Evolutionary conservation across 2,113 vertebrate species (phyloP).

Genomic region (Chaetops frenatus): DNA sequence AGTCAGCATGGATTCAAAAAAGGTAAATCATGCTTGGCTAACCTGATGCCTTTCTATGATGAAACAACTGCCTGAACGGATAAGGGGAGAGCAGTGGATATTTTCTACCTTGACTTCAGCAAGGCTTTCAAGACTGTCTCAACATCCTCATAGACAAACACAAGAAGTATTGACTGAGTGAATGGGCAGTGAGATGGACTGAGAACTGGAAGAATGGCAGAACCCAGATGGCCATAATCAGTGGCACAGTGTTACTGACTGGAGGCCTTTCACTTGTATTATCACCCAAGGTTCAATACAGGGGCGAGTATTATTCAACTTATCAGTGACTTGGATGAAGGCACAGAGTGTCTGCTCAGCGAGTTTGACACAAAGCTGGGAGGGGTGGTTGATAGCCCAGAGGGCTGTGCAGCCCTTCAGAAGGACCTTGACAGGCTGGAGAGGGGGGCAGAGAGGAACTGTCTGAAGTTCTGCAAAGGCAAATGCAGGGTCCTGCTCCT

Average conservation of each 20-base stretch:
- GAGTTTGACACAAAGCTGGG: not conserved
- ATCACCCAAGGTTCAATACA: not conserved
- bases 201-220: not conserved
- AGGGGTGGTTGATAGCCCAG: fast-evolving
- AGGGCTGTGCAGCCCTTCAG: not conserved
- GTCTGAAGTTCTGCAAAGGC: not conserved
- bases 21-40: not conserved
- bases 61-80: not conserved
- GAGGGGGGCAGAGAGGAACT: not conserved
- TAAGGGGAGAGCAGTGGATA: not conserved
- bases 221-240: not conserved
- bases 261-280: not conserved
- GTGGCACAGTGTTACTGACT: not conserved
- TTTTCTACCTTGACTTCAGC: not conserved
- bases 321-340: not conserved
- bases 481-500: not conserved
- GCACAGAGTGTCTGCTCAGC: not conserved
- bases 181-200: not conserved
- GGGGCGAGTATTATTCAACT: not conserved
- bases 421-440: not conserved
- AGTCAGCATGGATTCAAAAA: not conserved
- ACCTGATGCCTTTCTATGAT: not conserved
- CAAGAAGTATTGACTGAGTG: not conserved
- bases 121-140: not conserved
- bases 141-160: not conserved